Evolutionary conservation across 2,888 invertebrate species (phyloP), one percentile per base, ranked within the genome.

Genomic region (Dicranocentrus wangi): DNA sequence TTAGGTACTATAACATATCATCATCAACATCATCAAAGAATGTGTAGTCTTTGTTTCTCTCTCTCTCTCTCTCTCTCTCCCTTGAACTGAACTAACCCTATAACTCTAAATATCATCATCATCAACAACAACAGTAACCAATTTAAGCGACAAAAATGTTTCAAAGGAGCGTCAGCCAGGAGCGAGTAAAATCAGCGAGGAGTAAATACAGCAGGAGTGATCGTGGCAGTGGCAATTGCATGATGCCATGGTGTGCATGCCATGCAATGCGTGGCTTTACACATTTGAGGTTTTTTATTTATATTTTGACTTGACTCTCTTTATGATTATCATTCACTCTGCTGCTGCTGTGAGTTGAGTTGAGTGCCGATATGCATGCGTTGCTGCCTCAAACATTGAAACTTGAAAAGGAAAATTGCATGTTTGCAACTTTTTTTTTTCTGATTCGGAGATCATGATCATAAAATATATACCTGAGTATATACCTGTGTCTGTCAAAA

Each of bases 191-290:
- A 32, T 32, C 5, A 7, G 3, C 32, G 47, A n/a, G 47, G 15
- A 15, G 15, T 15, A 47, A 47, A 47, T n/a, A 47, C n/a, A n/a
- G 10, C 5, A 47, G 47, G 58, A 25, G 58, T 17, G 58, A 25
- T 27, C 15, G 58, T 58, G 58, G 58, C 23, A 58, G 58, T 23
- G 58, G 27, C 58, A 58, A 13, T 53, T 53, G 53, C 55, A 55
- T 55, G 21, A 55, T 55, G 21, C 21, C 43, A 8, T 17, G 47
- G 47, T 39, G 39, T n/a, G 43, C 66, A 66, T 43, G 51, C 60
- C 55, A 71, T 60, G 3, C 28, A 42, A 75, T 75, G 75, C 75
- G 66, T 75, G 66, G 58, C 58, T 75, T 75, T 60, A 68, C 75
- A 75, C 66, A 55, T 28, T 27, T 75, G 58, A 75, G 75, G 75